These are phyloP conservation scores for Odontophorus gujanensis DNA, from an alignment of 2,113 vertebrate genomes.

Conservation along the genomic window DNA sequence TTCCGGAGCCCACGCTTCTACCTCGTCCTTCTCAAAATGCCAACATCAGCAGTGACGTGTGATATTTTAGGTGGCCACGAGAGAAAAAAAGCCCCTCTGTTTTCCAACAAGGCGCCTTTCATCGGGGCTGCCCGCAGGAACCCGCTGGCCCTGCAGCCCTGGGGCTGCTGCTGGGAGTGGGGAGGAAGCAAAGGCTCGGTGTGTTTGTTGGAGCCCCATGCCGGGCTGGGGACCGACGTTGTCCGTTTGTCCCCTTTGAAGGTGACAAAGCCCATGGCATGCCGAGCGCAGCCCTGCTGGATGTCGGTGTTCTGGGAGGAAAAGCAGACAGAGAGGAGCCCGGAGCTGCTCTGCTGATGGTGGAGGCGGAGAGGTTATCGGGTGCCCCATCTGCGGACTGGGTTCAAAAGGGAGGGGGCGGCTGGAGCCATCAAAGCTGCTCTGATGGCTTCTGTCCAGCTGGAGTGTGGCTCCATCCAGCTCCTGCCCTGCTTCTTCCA, in stretches of 20 bases:
- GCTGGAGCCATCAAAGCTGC: slow-evolving; percentile 7
- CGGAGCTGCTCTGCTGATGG: not conserved
- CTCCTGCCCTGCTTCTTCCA: not conserved
- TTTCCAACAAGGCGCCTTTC: slow-evolving; percentile 55
- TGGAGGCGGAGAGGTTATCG: not conserved
- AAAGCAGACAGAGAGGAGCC: slow-evolving; percentile 30
- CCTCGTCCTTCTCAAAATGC: not conserved
- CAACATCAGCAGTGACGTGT: not conserved
- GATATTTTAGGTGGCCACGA: slow-evolving; percentile 17
- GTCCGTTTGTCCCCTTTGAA: slow-evolving; percentile 23
- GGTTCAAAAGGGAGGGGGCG: not conserved
- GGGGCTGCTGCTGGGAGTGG: not conserved
- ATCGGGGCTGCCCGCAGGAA: not conserved
- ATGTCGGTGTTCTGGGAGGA: not conserved
- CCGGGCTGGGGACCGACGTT: fast-evolving
- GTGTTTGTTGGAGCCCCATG: not conserved
- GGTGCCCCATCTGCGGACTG: not conserved
- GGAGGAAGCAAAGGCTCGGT: not conserved
- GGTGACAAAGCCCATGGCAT: not conserved
- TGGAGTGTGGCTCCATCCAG: not conserved
- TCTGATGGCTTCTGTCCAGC: not conserved
- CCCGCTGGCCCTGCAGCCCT: not conserved
- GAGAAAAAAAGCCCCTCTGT: slow-evolving; percentile 48
- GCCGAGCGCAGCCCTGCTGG: fast-evolving
- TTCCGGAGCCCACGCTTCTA: slow-evolving; percentile 20